Evolutionary conservation across 2,888 invertebrate genomes (phyloP), one percentile per base, ranked within the genome.

Genomic region (Drosophila niveifrons): DNA sequence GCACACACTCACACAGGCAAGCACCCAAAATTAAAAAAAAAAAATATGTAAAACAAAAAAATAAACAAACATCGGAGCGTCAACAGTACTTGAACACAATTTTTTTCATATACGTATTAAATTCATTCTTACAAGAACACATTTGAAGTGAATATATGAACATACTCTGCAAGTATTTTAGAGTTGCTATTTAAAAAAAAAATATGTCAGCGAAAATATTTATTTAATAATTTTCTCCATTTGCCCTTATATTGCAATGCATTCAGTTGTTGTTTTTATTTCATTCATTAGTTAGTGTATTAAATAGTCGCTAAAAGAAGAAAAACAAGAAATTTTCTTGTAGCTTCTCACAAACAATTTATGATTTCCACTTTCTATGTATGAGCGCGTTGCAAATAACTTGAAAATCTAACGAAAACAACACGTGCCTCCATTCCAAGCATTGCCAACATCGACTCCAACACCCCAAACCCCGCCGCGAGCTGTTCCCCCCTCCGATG

Each of bases 341-440:
- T 59, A 52, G 31, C 46, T 56, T 41, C 44, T 41, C 11, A 17
- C 29, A 41, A 53, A 50, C 57, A 75, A 75, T 82, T 81, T 81
- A 75, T 81, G 69, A 68, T 72, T 74, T 67, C 48, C 73, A 76
- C 64, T 78, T 78, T 69, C 64, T 53, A 56, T 73, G 65, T 68
- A 67, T 58, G 68, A 71, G 53, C 59, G 62, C 56, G 41, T 23
- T 29, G 71, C 69, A 36, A 75, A 75, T 72, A 68, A 77, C 67
- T 72, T 63, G 66, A 68, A 77, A 82, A 69, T 53, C 62, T 50
- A 77, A 65, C 44, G 46, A 69, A 70, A 66, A 69, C 73, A 78
- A 70, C 29, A 41, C 29, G 44, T 48, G 47, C 18, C 29, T 8
- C n/a, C 43, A 34, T 3, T 8, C 11, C 11, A 6, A 17, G 8